These are phyloP conservation scores for Philaenus spumarius DNA, from an alignment of 1,140 invertebrate genomes.

Conservation along the genomic window DNA sequence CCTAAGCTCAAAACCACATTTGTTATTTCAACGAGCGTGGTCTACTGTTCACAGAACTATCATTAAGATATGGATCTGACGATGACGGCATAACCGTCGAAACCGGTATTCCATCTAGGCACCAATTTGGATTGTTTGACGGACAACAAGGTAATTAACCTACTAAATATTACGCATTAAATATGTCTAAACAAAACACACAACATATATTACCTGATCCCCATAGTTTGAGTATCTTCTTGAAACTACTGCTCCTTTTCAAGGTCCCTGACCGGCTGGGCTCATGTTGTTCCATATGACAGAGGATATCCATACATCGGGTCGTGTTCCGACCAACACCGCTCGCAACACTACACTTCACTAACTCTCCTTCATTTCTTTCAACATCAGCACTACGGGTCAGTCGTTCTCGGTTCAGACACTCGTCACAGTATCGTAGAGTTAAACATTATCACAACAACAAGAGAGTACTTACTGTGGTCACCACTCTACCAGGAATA, in stretches of 20 bases:
- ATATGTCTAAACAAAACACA: too few relatives aligned
- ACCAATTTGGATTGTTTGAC: too few relatives aligned
- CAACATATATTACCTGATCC: slow-evolving; percentile 44
- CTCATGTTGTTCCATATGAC: slow-evolving; percentile 35
- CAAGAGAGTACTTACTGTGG: not conserved
- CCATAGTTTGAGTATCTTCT: slow-evolving; percentile 52
- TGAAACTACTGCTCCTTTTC: slow-evolving; percentile 51
- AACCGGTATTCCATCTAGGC: too few relatives aligned
- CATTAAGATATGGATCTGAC: too few relatives aligned
- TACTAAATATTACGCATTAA: too few relatives aligned
- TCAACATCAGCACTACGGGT: not conserved
- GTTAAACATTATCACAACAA: not conserved
- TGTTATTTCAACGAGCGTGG: too few relatives aligned
- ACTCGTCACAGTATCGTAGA: not conserved
- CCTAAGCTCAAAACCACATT: too few relatives aligned
- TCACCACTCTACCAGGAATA: not conserved
- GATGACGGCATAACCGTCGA: too few relatives aligned
- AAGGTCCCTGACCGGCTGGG: slow-evolving; percentile 33
- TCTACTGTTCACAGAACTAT: too few relatives aligned
- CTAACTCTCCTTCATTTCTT: not conserved
- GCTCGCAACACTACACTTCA: not conserved
- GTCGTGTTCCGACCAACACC: not conserved
- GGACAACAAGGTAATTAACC: too few relatives aligned
- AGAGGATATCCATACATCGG: slow-evolving; percentile 25
- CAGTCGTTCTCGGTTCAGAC: not conserved